Percentiles rank a stretch among this genome's conserved stretches.
Evolutionary conservation across 2,888 invertebrate genomes (phyloP).

Genomic region (Drosophila leonis): DNA sequence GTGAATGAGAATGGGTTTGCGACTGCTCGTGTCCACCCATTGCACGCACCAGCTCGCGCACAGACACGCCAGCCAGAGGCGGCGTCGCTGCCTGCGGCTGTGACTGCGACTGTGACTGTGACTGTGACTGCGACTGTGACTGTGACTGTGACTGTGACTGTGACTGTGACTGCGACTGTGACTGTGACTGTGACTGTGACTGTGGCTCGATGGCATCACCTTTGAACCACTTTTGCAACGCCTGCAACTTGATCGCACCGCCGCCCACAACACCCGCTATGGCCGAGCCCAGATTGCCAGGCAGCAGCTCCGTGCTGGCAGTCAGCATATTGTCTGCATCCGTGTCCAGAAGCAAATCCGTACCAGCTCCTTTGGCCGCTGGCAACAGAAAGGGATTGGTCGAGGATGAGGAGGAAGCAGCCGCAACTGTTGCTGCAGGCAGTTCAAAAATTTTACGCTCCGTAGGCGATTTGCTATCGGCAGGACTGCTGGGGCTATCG

Average conservation of each 20-base stretch:
- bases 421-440: slow-evolving; percentile 32
- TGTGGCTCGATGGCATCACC: slow-evolving; percentile 82
- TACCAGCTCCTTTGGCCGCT: slow-evolving; percentile 54
- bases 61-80: slow-evolving; percentile 86
- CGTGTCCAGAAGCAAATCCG: slow-evolving; percentile 78
- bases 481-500: slow-evolving; percentile 51
- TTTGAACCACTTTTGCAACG: slow-evolving; percentile 85
- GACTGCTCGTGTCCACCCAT: slow-evolving; percentile 87
- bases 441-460: slow-evolving; percentile 80
- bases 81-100: slow-evolving; percentile 9
- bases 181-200: slow-evolving; percentile 29
- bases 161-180: slow-evolving; percentile 30
- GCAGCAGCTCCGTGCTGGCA: slow-evolving; percentile 62
- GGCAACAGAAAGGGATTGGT: slow-evolving; percentile 83
- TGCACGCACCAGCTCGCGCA: slow-evolving; percentile 90
- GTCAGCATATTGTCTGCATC: slow-evolving; percentile 53
- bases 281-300: slow-evolving; percentile 84
- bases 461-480: slow-evolving; percentile 62
- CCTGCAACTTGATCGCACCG: slow-evolving; percentile 85
- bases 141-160: slow-evolving; percentile 37
- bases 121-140: slow-evolving; percentile 32
- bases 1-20: neutral
- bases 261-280: slow-evolving; percentile 85
- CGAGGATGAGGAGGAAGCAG: slow-evolving; percentile 50
- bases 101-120: slow-evolving; percentile 30